phyloP scores from a whole-genome alignment of 2,888 invertebrate species.

The Elaeidobius kamerunicus region DNA sequence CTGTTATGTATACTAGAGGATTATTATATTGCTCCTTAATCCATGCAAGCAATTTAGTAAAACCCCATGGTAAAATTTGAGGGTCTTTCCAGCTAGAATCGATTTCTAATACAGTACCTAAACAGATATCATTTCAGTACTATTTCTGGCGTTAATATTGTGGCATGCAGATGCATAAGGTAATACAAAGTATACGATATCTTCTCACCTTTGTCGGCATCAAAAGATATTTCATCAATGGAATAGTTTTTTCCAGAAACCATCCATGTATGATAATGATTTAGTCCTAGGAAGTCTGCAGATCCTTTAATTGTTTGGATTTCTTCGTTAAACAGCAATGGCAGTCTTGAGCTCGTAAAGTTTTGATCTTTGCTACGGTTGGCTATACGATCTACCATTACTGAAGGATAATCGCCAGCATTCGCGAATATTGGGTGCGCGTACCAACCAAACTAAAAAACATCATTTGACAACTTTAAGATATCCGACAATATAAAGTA shows the following conservation, averaged over 20 bases:
- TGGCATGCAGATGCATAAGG: too few relatives aligned
- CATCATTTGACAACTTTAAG: too few relatives aligned
- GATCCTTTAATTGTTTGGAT: conserved; percentile 50
- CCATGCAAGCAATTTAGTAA: conserved; percentile 56
- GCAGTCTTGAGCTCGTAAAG: conserved; percentile 49
- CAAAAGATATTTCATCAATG: conserved; percentile 40
- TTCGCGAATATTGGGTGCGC: conserved; percentile 51
- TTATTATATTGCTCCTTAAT: conserved; percentile 48
- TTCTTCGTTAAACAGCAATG: conserved; percentile 49
- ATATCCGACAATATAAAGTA: too few relatives aligned
- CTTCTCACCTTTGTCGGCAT: conserved; percentile 42
- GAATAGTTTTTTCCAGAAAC: conserved; percentile 43
- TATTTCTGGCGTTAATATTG: too few relatives aligned
- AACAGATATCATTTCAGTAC: too few relatives aligned
- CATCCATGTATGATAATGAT: conserved; percentile 58
- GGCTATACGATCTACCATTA: conserved; percentile 50
- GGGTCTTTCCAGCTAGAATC: conserved; percentile 55
- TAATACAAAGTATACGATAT: too few relatives aligned
- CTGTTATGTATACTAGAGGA: conserved; percentile 57
- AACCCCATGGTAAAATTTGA: conserved; percentile 58
- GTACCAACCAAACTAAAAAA: conserved; percentile 51
- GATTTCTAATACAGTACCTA: conserved; percentile 40
- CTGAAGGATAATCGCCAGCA: conserved; percentile 53
- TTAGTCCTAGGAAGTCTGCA: conserved; percentile 65
- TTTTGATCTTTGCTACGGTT: conserved; percentile 49